phyloP scores from a whole-genome alignment of 2,888 invertebrate species.

The Drosophila niveifrons region DNA sequence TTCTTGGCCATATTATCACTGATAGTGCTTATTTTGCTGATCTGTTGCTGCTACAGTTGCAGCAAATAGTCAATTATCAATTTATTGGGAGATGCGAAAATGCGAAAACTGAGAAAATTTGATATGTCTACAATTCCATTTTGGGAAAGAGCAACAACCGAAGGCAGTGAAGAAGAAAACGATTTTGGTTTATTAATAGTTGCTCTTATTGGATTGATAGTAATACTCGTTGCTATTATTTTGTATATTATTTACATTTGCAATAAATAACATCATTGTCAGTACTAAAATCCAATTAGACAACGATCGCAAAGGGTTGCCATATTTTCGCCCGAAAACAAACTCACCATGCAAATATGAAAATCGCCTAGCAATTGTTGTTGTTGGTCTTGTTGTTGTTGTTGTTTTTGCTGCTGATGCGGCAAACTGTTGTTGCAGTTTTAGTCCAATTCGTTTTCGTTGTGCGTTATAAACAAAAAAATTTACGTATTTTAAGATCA shows the following conservation, averaged over 20 bases:
- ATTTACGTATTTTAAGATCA: conserved; percentile 20
- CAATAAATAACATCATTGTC: not conserved
- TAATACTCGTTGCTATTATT: not conserved
- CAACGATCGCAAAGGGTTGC: not conserved
- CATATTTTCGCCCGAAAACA: not conserved
- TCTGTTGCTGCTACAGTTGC: conserved; percentile 47
- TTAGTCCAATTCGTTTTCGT: conserved; percentile 37
- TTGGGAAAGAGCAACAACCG: conserved; percentile 1
- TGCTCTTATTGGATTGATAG: not conserved
- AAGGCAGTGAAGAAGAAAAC: not conserved
- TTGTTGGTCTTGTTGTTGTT: conserved; percentile 22
- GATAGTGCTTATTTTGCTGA: conserved; percentile 20
- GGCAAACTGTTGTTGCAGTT: conserved; percentile 11
- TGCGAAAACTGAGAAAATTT: not conserved
- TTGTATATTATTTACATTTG: conserved; percentile 4
- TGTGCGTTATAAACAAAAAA: conserved; percentile 22
- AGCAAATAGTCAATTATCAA: conserved; percentile 7
- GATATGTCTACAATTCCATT: not conserved
- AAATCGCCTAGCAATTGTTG: conserved; percentile 17
- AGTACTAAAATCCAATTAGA: conserved; percentile 6
- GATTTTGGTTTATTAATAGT: not conserved
- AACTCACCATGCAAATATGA: conserved; percentile 48
- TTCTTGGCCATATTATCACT: conserved; percentile 21
- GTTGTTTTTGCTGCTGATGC: conserved; percentile 13
- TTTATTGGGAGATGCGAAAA: not conserved